Conservation (phyloP, 2,113 vertebrate genomes). For the Pica pica region DNA sequence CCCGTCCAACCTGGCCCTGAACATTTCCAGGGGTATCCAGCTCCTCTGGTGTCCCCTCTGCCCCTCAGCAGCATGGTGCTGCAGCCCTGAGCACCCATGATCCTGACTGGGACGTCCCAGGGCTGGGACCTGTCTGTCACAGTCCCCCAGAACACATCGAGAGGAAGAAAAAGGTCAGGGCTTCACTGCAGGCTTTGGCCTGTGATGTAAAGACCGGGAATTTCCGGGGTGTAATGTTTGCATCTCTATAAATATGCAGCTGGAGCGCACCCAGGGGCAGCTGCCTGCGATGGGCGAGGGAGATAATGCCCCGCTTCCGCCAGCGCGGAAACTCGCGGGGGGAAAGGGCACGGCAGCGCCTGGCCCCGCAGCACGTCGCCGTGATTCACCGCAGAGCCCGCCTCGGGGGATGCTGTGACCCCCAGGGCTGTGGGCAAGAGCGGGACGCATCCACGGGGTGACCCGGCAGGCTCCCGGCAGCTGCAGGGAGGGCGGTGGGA, state of each 20-base stretch:
- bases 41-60: not conserved
- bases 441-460: accelerated
- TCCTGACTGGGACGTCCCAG: not conserved
- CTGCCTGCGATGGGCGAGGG: conserved; percentile 29
- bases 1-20: accelerated
- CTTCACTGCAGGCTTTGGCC: not conserved
- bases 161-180: not conserved
- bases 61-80: not conserved
- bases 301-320: conserved; percentile 26
- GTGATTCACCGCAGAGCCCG: not conserved
- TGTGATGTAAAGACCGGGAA: not conserved
- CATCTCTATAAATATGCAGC: conserved; percentile 1
- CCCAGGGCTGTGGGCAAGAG: not conserved
- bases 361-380: not conserved
- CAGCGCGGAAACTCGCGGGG: not conserved
- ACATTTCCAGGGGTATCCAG: not conserved
- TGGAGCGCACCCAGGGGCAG: conserved; percentile 3
- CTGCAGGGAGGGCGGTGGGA: not conserved
- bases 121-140: accelerated
- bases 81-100: not conserved
- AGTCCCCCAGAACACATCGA: not conserved
- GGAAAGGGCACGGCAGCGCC: not conserved
- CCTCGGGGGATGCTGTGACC: not conserved
- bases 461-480: not conserved
- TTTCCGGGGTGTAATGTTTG: conserved; percentile 38